Conservation (phyloP, 1,140 invertebrate genomes). For the Drosophila repletoides region DNA sequence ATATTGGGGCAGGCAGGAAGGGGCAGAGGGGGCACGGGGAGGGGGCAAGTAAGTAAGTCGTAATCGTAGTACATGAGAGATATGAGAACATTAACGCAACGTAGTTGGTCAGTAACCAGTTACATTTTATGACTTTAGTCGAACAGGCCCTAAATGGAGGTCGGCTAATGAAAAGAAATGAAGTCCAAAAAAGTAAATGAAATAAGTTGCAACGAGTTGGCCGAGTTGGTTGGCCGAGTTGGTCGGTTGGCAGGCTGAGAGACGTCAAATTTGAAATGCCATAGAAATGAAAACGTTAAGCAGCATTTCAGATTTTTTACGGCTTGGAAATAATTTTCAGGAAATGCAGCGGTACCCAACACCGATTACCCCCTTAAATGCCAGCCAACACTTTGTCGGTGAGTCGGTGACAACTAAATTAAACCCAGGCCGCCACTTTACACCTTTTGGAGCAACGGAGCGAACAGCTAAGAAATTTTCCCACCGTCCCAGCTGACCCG, state of each 20-base stretch:
- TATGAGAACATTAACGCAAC: slow-evolving; percentile 68
- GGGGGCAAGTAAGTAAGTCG: not conserved
- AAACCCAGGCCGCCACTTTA: slow-evolving; percentile 34
- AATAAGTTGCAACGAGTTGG: slow-evolving; percentile 39
- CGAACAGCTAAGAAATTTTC: slow-evolving; percentile 66
- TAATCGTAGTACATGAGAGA: slow-evolving; percentile 37
- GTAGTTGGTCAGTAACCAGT: slow-evolving; percentile 63
- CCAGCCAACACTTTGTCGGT: slow-evolving; percentile 24
- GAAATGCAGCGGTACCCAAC: slow-evolving; percentile 35
- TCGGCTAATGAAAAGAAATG: slow-evolving; percentile 77
- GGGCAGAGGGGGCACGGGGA: not conserved
- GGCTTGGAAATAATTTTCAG: slow-evolving; percentile 57
- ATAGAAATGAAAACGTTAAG: slow-evolving; percentile 62
- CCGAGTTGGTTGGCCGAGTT: slow-evolving; percentile 26
- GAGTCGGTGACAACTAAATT: slow-evolving; percentile 48
- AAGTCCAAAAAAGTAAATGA: slow-evolving; percentile 50
- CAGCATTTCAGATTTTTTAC: slow-evolving; percentile 55
- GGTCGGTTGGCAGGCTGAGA: not conserved
- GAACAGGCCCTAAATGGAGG: slow-evolving; percentile 46
- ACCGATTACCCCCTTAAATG: slow-evolving; percentile 1
- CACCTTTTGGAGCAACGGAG: slow-evolving; percentile 49
- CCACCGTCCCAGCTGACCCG: slow-evolving; percentile 44
- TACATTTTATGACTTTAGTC: slow-evolving; percentile 72
- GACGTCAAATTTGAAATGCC: slow-evolving; percentile 50
- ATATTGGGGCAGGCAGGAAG: slow-evolving; percentile 36